These are phyloP conservation scores for Andrena cerasifolii DNA, from an alignment of 1,140 invertebrate genomes.

Conservation along the genomic window DNA sequence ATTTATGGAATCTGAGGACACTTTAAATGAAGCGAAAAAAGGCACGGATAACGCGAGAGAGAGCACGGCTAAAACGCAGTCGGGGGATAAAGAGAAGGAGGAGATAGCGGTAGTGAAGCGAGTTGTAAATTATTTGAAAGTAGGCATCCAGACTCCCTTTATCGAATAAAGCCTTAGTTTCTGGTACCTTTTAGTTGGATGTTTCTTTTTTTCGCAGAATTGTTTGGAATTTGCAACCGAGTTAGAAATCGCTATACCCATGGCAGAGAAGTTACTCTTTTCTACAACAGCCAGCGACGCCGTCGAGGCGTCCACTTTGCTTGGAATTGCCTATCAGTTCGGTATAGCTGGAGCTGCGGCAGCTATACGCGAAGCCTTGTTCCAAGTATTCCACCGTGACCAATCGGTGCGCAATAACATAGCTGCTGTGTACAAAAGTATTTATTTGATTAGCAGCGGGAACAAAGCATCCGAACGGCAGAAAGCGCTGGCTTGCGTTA, in stretches of 20 bases:
- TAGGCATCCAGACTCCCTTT: conserved; percentile 45
- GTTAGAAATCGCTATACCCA: conserved; percentile 87
- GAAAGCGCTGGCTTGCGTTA: conserved; percentile 68
- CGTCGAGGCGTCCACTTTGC: conserved; percentile 92
- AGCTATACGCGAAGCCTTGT: conserved; percentile 89
- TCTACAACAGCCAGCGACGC: conserved; percentile 90
- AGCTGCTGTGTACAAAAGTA: conserved; percentile 84
- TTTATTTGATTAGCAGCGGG: conserved; percentile 82
- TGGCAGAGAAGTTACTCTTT: conserved; percentile 88
- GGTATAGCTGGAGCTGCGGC: conserved; percentile 87
- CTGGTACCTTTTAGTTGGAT: conserved; percentile 9
- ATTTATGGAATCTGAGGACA: conserved; percentile 74
- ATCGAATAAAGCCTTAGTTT: conserved; percentile 70
- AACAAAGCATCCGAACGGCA: conserved; percentile 67
- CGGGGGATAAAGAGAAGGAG: conserved; percentile 54
- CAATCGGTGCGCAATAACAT: conserved; percentile 84
- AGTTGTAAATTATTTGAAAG: conserved; percentile 77
- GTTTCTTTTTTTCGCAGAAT: conserved; percentile 85
- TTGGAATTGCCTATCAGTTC: conserved; percentile 91
- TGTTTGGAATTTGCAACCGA: conserved; percentile 86
- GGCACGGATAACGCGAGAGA: conserved; percentile 35
- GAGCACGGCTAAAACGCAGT: conserved; percentile 33
- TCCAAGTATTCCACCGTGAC: conserved; percentile 86
- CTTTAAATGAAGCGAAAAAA: conserved; percentile 3
- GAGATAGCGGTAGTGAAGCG: conserved; percentile 71